Conservation (phyloP, 2,797 vertebrate genomes). For the Trichosurus vulpecula region DNA sequence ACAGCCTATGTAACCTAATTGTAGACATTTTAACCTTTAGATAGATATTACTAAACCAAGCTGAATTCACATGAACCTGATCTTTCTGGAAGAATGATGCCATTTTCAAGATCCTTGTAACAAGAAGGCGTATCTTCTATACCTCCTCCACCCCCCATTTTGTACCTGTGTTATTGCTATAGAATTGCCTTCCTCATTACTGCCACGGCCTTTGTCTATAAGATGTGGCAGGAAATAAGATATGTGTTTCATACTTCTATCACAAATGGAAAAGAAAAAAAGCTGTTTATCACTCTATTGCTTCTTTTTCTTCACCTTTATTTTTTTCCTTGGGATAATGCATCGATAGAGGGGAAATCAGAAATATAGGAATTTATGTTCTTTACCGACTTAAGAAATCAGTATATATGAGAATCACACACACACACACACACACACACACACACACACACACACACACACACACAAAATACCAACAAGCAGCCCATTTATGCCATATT, state of each 20-base stretch:
- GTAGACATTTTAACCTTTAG: conserved; percentile 60
- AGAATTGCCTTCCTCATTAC: conserved; percentile 47
- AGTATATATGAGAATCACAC: not conserved
- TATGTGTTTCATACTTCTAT: conserved; percentile 25
- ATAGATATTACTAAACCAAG: conserved; percentile 61
- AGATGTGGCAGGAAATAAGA: conserved; percentile 38
- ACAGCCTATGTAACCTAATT: conserved; percentile 48
- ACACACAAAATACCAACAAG: not conserved
- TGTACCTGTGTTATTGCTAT: conserved; percentile 12
- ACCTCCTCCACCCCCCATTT: not conserved
- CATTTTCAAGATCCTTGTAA: conserved; percentile 55
- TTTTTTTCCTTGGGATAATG: conserved; percentile 43
- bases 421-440: no score
- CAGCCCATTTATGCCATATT: not conserved
- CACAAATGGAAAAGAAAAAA: conserved; percentile 73
- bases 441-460: not conserved
- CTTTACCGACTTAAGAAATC: conserved; percentile 1
- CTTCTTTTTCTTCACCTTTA: conserved; percentile 56
- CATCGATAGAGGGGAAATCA: not conserved
- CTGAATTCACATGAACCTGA: conserved; percentile 37
- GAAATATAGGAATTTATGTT: conserved; percentile 7
- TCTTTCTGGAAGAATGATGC: conserved; percentile 61
- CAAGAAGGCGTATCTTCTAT: conserved; percentile 49
- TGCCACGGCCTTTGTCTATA: conserved; percentile 4
- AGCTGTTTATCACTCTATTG: conserved; percentile 63